A percentile compares a stretch with the other conserved stretches of the same genome.
phyloP scores from a whole-genome alignment of 2,888 invertebrate genomes.

The Drosophila rubida region DNA sequence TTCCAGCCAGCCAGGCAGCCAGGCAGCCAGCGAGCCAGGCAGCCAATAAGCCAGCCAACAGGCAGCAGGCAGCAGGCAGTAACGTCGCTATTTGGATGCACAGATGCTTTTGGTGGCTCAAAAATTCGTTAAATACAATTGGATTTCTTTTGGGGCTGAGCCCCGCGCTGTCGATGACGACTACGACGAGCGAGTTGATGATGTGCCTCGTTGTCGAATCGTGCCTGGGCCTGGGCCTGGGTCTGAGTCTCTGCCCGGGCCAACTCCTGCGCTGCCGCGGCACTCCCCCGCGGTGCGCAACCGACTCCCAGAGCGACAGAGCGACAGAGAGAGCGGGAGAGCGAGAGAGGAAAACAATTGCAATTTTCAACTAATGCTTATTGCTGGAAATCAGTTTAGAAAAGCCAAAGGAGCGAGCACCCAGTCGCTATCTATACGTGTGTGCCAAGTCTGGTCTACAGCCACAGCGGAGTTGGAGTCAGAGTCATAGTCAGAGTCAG shows the following conservation, averaged over 20 bases:
- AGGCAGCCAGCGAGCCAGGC: constrained; percentile 36
- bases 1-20: constrained; percentile 38
- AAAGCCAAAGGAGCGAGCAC: constrained; percentile 68
- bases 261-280: constrained; percentile 37
- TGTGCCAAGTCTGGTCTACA: constrained; percentile 35
- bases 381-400: constrained; percentile 84
- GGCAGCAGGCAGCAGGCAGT: constrained; percentile 19
- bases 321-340: too few relatives aligned
- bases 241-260: too few relatives aligned
- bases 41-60: constrained; percentile 7
- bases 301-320: constrained; percentile 7
- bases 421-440: constrained; percentile 33
- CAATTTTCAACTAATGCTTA: constrained; percentile 84
- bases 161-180: constrained; percentile 69
- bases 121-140: constrained; percentile 82
- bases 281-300: constrained; percentile 75
- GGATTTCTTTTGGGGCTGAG: constrained; percentile 71
- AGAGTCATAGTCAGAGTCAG: constrained; percentile 20
- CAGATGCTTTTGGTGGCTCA: constrained; percentile 61
- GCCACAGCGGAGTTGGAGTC: constrained; percentile 1
- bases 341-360: constrained; percentile 73
- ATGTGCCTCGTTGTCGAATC: constrained; percentile 65
- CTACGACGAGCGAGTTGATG: constrained; percentile 68
- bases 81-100: constrained; percentile 42
- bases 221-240: constrained; percentile 40